Evolutionary conservation across 2,797 vertebrate species (phyloP).

Genomic region (Prunella strophiata): DNA sequence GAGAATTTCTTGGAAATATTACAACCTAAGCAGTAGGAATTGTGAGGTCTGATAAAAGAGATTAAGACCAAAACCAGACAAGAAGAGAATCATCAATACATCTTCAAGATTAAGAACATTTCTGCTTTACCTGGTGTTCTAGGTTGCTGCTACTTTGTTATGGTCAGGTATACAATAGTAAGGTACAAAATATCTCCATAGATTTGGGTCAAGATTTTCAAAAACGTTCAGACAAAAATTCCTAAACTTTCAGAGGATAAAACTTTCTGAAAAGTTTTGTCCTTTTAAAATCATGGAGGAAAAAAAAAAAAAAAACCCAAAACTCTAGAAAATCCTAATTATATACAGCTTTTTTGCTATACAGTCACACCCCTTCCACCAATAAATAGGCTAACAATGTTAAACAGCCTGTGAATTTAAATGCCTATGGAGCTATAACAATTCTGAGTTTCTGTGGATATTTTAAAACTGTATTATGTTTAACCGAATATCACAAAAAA

Average conservation of each 20-base stretch:
- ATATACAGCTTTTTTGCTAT: neutral
- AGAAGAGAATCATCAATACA: neutral
- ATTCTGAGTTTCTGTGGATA: neutral
- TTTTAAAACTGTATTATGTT: neutral
- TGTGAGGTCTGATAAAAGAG: neutral
- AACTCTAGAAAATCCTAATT: neutral
- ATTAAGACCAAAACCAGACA: neutral
- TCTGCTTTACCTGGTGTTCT: neutral
- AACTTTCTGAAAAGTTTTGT: neutral
- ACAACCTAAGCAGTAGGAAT: neutral
- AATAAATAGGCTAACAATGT: neutral
- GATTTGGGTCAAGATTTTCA: accelerated
- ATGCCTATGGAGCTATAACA: neutral
- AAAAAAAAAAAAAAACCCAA: neutral
- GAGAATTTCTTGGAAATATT: neutral
- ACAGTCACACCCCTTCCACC: neutral
- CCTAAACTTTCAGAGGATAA: neutral
- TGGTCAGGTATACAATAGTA: neutral
- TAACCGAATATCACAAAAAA: neutral
- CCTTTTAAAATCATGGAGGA: neutral
- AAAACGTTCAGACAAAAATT: neutral
- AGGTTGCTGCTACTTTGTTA: neutral
- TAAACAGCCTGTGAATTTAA: neutral
- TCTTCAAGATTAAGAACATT: neutral
- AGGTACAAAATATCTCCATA: neutral